phyloP scores from a whole-genome alignment of 2,113 vertebrate genomes.

The Fregata magnificens region DNA sequence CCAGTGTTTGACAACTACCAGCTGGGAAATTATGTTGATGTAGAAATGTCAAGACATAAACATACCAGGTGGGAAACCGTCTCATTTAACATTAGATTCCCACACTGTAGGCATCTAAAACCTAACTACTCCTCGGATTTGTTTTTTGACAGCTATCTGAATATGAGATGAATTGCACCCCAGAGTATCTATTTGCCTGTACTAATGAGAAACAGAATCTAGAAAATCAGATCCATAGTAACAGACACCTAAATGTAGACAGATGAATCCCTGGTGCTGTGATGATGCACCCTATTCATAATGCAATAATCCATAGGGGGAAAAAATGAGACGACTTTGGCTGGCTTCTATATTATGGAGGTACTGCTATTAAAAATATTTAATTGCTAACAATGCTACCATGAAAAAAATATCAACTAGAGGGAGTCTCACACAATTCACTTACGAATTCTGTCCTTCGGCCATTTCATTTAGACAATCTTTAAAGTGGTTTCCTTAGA shows the following conservation, averaged over 20 bases:
- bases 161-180: not conserved
- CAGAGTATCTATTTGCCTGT: not conserved
- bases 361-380: conserved; percentile 3
- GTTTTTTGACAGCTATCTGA: not conserved
- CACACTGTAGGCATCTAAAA: not conserved
- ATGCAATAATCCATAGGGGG: not conserved
- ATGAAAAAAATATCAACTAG: not conserved
- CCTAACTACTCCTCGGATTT: not conserved
- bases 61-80: conserved; percentile 16
- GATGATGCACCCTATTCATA: not conserved
- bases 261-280: not conserved
- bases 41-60: conserved; percentile 33
- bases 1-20: not conserved
- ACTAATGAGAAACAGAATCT: not conserved
- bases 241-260: not conserved
- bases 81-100: not conserved
- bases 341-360: not conserved
- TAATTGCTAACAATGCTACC: not conserved
- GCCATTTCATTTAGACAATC: not conserved
- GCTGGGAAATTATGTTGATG: conserved; percentile 22
- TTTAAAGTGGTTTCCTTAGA: not conserved
- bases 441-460: not conserved
- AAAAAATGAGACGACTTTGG: not conserved
- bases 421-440: not conserved
- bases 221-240: not conserved